These are phyloP conservation scores for Hyles lineata DNA, from an alignment of 2,888 invertebrate genomes.

Conservation along the genomic window DNA sequence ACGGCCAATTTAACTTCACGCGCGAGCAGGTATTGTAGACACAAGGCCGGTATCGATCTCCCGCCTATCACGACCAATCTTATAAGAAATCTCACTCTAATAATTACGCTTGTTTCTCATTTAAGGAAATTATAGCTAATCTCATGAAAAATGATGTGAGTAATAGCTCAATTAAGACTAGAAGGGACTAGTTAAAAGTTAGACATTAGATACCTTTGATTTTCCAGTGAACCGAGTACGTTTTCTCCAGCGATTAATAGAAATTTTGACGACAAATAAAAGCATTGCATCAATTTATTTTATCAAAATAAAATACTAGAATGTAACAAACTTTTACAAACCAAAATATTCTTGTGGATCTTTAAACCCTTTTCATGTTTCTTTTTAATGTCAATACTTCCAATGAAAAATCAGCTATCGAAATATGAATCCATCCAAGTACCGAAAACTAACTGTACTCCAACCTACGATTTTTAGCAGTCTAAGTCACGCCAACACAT, in stretches of 20 bases:
- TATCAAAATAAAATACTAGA: too few species aligned
- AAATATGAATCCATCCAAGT: neutral
- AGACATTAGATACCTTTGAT: neutral
- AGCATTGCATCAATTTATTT: too few species aligned
- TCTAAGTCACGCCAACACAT: neutral
- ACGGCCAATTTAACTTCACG: slow-evolving; percentile 24
- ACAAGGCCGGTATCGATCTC: slow-evolving; percentile 14
- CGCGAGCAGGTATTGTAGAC: slow-evolving; percentile 10
- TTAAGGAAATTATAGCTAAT: neutral
- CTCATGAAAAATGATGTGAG: neutral
- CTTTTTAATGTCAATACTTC: too few species aligned
- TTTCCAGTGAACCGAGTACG: too few species aligned
- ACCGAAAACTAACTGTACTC: neutral
- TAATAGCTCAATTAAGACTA: too few species aligned
- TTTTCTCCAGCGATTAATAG: too few species aligned
- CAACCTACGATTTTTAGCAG: neutral
- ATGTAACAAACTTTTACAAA: too few species aligned
- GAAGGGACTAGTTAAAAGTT: too few species aligned
- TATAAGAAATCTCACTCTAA: slow-evolving; percentile 33
- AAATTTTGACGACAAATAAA: too few species aligned
- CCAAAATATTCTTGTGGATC: too few species aligned
- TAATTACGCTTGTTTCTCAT: slow-evolving; percentile 25
- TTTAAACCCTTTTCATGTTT: too few species aligned
- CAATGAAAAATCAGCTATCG: neutral
- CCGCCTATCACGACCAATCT: slow-evolving; percentile 35